Percentiles rank a stretch among this genome's conserved stretches.
phyloP scores from a whole-genome alignment of 92 coral and sea anemone genomes.

The Siderastrea radians region DNA sequence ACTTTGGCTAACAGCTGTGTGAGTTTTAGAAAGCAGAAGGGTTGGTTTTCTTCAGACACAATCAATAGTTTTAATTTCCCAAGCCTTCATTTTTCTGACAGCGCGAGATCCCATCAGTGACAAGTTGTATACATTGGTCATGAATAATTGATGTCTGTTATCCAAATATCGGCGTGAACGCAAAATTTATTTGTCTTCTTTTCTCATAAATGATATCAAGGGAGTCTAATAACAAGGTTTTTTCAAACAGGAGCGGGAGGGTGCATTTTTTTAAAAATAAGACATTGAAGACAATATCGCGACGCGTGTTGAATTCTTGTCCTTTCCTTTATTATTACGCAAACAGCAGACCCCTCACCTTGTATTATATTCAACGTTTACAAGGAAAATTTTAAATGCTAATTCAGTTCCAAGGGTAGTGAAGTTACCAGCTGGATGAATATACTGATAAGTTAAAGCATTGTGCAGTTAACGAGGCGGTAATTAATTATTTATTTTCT shows the following conservation, averaged over 20 bases:
- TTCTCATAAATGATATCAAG: constrained; percentile 2
- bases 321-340: neutral
- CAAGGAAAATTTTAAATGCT: constrained; percentile 1
- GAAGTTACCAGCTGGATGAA: constrained; percentile 18
- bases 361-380: neutral
- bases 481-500: no score
- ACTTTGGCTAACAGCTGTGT: neutral
- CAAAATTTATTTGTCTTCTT: constrained; percentile 9
- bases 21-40: constrained; percentile 1
- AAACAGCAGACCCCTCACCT: neutral
- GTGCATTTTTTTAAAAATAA: neutral
- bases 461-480: no score
- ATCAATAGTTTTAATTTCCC: constrained; percentile 21
- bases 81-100: constrained; percentile 10
- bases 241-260: neutral
- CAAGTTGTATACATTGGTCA: neutral
- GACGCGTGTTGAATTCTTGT: neutral
- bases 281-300: neutral
- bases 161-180: constrained; percentile 32
- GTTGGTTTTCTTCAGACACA: no score
- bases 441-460: neutral
- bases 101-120: constrained; percentile 4
- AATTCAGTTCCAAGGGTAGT: neutral
- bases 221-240: neutral
- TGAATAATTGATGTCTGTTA: constrained; percentile 23